A percentile compares a stretch with the other conserved stretches of the same genome.
Conservation (phyloP, 2,797 vertebrate species). For the Luscinia luscinia region DNA sequence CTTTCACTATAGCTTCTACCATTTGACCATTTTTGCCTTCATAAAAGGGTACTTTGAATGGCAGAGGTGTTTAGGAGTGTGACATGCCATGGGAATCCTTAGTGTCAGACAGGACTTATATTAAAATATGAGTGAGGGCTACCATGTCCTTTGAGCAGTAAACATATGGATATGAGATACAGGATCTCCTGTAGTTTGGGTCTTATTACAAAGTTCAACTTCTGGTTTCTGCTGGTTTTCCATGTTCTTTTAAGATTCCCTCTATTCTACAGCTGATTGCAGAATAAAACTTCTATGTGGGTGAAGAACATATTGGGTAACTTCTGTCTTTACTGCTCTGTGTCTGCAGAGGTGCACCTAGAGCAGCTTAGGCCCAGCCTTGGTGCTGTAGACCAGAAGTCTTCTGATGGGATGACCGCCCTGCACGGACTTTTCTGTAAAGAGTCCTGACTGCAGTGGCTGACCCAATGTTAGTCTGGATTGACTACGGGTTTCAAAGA, state of each 20-base stretch:
- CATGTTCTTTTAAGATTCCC: neutral
- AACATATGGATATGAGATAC: fast-evolving
- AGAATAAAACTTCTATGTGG: neutral
- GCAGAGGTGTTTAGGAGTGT: neutral
- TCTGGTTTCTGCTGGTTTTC: neutral
- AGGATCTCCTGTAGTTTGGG: neutral
- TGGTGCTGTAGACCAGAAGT: neutral
- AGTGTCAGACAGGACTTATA: neutral
- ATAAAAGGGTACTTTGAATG: neutral
- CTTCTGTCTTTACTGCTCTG: neutral
- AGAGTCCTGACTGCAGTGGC: fast-evolving
- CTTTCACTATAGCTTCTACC: neutral
- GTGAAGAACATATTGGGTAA: neutral
- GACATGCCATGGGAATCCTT: neutral
- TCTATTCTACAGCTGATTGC: neutral
- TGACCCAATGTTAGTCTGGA: neutral
- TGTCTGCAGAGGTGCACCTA: neutral
- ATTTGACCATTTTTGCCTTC: neutral
- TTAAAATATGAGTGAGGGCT: neutral
- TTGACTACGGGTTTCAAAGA: neutral
- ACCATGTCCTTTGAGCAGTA: neutral
- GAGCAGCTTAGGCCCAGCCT: neutral
- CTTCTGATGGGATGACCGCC: neutral
- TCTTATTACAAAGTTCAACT: neutral
- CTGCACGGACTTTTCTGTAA: neutral